A percentile compares a stretch with the other conserved stretches of the same genome.
These are phyloP conservation scores for Proctacanthus coquilletti DNA, from an alignment of 1,140 invertebrate species.

Conservation along the genomic window DNA sequence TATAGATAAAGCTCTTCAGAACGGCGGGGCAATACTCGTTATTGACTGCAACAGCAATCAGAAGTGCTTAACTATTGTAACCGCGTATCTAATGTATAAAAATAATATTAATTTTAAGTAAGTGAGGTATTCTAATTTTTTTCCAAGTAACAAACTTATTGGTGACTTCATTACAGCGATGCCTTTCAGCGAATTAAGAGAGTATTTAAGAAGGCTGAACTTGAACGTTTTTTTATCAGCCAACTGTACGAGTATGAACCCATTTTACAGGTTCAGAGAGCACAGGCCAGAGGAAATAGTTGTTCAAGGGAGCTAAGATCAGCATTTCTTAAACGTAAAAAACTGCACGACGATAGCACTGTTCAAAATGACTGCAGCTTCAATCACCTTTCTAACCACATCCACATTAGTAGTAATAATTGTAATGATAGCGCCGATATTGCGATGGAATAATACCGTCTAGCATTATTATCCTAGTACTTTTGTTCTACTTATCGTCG, in stretches of 20 bases:
- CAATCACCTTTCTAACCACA: background rate
- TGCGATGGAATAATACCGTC: background rate
- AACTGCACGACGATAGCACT: constrained; percentile 7
- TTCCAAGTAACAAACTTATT: constrained; percentile 1
- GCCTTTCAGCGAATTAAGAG: constrained; percentile 12
- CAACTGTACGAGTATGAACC: constrained; percentile 14
- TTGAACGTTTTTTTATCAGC: constrained; percentile 11
- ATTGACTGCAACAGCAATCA: constrained; percentile 12
- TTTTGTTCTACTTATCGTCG: background rate
- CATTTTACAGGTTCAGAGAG: constrained; percentile 12
- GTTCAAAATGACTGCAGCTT: background rate
- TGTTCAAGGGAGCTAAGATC: constrained; percentile 10
- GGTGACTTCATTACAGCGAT: constrained; percentile 7
- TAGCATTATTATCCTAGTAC: background rate
- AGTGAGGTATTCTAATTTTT: constrained; percentile 4
- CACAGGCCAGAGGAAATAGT: constrained; percentile 10
- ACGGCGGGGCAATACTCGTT: constrained; percentile 8
- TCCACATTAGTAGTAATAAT: background rate
- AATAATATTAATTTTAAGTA: constrained; percentile 12
- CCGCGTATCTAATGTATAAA: constrained; percentile 14
- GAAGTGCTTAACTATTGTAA: constrained; percentile 12
- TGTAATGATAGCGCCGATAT: background rate
- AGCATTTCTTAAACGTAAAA: constrained; percentile 10
- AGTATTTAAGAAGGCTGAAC: constrained; percentile 11
- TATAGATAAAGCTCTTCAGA: constrained; percentile 10